These are phyloP conservation scores for Euura lappo DNA, from an alignment of 1,140 invertebrate genomes.

Conservation along the genomic window DNA sequence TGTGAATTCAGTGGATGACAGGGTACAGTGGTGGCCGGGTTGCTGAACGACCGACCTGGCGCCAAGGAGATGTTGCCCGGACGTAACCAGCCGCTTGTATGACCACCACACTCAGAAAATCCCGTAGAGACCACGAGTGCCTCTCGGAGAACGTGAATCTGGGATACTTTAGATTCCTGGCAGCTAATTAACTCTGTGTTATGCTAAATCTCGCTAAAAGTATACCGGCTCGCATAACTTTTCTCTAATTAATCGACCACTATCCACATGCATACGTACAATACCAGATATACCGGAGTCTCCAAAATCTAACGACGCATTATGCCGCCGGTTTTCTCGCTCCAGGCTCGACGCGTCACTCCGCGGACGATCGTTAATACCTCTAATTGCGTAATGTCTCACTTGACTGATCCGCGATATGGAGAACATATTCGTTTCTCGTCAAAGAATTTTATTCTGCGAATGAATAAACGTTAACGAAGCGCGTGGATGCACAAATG, in stretches of 20 bases:
- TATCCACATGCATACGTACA: too few species aligned
- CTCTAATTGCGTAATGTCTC: too few species aligned
- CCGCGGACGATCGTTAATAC: too few species aligned
- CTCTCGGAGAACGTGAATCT: background rate
- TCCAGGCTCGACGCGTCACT: too few species aligned
- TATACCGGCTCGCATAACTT: slow-evolving; percentile 23
- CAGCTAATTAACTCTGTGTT: slow-evolving; percentile 54
- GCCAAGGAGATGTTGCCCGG: slow-evolving; percentile 53
- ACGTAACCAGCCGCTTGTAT: slow-evolving; percentile 31
- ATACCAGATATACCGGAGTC: too few species aligned
- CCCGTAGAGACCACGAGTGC: background rate
- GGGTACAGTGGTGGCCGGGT: slow-evolving; percentile 8
- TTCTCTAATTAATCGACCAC: slow-evolving; percentile 3
- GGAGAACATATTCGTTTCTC: too few species aligned
- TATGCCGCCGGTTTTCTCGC: too few species aligned
- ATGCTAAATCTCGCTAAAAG: slow-evolving; percentile 51
- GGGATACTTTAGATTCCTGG: slow-evolving; percentile 50
- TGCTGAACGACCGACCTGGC: slow-evolving; percentile 47
- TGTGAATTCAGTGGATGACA: slow-evolving; percentile 38
- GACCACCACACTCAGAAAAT: background rate
- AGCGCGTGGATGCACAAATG: background rate
- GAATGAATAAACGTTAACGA: background rate
- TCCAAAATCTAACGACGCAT: too few species aligned
- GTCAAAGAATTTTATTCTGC: too few species aligned
- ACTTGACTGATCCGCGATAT: too few species aligned